Percentiles rank a stretch among this genome's conserved stretches.
Evolutionary conservation across 2,888 invertebrate genomes (phyloP).

Genomic region (Sycophila texana): DNA sequence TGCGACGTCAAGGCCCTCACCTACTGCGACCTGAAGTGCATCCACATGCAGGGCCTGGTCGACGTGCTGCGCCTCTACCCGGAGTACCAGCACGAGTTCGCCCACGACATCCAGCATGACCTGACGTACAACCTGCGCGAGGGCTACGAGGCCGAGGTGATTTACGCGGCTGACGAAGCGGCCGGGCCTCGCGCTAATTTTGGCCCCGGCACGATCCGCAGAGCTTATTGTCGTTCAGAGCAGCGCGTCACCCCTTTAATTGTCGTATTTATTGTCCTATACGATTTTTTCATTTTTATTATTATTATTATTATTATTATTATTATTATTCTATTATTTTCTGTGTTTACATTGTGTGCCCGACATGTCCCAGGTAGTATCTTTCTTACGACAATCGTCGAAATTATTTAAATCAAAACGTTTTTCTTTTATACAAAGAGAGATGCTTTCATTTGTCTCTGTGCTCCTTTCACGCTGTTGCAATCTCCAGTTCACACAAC

Average conservation of each 20-base stretch:
- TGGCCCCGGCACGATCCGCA: not conserved
- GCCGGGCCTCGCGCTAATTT: not conserved
- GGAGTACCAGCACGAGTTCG: conserved; percentile 95
- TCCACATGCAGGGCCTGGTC: conserved; percentile 92
- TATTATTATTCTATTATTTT: not conserved
- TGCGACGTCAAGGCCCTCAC: conserved; percentile 96
- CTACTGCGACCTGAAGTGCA: conserved; percentile 96
- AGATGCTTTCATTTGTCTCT: no score
- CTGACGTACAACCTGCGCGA: conserved; percentile 95
- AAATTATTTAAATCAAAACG: no score
- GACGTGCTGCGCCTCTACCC: conserved; percentile 94
- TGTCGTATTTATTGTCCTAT: not conserved
- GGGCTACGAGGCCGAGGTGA: conserved; percentile 91
- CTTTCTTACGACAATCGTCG: no score
- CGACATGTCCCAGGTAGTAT: no score
- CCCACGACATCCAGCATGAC: conserved; percentile 95
- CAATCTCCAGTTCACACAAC: no score
- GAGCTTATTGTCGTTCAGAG: not conserved
- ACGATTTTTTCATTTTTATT: not conserved
- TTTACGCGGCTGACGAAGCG: not conserved
- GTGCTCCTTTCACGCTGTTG: no score
- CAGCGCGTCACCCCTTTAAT: no score
- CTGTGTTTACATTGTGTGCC: no score
- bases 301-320: not conserved
- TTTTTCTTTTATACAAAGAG: no score